Evolutionary conservation across 2,888 invertebrate genomes (phyloP), one percentile per base, ranked within the genome.

Genomic region (Drosophila monieri): DNA sequence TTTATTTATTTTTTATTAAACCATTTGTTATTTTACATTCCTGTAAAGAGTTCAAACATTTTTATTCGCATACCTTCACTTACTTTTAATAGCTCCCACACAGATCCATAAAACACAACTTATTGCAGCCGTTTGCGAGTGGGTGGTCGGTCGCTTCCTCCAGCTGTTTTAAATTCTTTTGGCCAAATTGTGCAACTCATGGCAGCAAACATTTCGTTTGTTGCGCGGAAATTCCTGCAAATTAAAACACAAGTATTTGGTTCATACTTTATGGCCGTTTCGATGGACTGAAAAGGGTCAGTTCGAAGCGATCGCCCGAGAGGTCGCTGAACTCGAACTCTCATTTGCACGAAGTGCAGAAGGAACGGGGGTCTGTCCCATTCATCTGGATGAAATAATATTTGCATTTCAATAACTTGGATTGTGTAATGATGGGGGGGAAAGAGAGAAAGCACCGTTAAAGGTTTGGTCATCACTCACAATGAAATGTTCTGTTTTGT

Each of bases 331-430:
- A 81, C 81, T 52, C 68, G 41, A 69, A 66, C 62, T 54, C 64
- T 55, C 51, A 65, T 30, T 41, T 9, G 21, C 32, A 32, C 43
- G n/a, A n/a, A 53, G 27, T 68, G 71, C 68, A 61, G 52, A 21
- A n/a, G 25, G 23, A 25, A 18, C 15, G 37, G 27, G 27, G 49
- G 27, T 12, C 37, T n/a, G 41, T 46, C 15, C 12, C 47, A 64
- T 6, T 39, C 46, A 15, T 14, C 49, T 27, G 25, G 30, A 54
- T 56, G 49, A 66, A 57, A 64, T 62, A 59, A 43, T 69, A 85
- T 87, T 83, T 76, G 88, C 81, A 87, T 83, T 77, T 83, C 69
- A 83, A 87, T 83, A 83, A 73, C 41, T 73, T 66, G 56, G 62
- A 76, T 74, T 73, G 74, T 83, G 77, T 79, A 77, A 79, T 52